Base-by-base conservation (phyloP, 2,888 invertebrate species). In the Patella pellucida region DNA sequence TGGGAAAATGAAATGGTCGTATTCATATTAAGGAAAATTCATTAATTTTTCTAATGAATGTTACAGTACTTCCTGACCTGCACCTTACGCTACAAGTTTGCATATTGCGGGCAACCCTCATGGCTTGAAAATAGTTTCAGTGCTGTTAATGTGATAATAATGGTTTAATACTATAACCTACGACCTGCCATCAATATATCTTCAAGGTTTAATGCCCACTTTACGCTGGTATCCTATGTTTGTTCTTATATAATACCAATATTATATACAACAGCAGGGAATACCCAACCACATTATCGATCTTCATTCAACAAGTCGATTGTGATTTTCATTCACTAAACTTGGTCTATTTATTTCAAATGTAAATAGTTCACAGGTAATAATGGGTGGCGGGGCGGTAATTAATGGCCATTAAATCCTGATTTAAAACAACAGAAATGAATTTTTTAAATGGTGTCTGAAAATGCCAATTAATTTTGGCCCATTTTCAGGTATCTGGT, bases 121-220 rank as follows among this genome's bases (percentile, higher is more conserved):
- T 52, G 50, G 27, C 71, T n/a, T 52, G n/a, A 23, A 19, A 19
- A 16, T 52, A n/a, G 52, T 68, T 51, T 51, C 52, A 62, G 62
- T 27, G 50, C 27, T 19, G n/a, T 68, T 76, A 78, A 78, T 78
- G 78, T 56, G 76, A 75, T 68, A 72, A 69, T 78, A 74, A 74
- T 78, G 76, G 72, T 73, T 74, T 72, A 73, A 76, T 75, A 72
- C 74, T 68, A 68, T 74, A 69, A 69, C 78, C 74, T 72, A 41
- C 73, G 70, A 69, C 74, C 70, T 68, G 15, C 41, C 23, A 67
- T 41, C 71, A 74, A 69, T 76, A 70, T 62, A 69, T 72, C 50
- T 71, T n/a, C 62, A 70, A 23, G 70, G 67, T 41, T 41, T 41
- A 41, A 41, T 41, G 41, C 41, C 41, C 41, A 41, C 41, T 41